These are phyloP conservation scores for Mohoua ochrocephala DNA, from an alignment of 2,113 vertebrate species.

Conservation along the genomic window DNA sequence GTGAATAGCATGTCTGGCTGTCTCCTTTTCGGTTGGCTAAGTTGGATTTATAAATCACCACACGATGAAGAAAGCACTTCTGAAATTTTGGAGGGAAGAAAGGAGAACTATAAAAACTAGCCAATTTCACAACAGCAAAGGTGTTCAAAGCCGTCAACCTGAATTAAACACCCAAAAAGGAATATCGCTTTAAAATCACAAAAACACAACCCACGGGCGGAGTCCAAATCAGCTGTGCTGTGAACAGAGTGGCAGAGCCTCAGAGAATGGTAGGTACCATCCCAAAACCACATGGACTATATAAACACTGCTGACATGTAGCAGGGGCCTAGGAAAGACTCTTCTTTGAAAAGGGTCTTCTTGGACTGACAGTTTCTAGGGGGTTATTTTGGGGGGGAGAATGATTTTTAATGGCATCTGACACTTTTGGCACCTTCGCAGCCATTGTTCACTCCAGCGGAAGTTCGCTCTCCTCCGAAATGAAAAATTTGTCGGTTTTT, in stretches of 20 bases:
- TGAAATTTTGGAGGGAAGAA: neutral
- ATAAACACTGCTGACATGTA: neutral
- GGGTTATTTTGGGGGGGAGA: accelerated
- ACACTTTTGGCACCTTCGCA: neutral
- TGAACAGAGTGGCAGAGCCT: neutral
- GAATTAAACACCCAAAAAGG: neutral
- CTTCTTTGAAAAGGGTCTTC: neutral
- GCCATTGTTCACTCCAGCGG: accelerated
- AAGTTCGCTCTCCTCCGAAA: neutral
- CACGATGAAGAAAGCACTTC: neutral
- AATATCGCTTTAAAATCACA: conserved; percentile 14
- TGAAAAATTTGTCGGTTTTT: neutral
- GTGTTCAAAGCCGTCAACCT: conserved; percentile 7
- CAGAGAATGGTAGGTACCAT: neutral
- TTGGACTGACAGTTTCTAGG: neutral
- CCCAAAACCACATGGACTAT: neutral
- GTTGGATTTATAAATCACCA: neutral
- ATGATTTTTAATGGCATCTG: neutral
- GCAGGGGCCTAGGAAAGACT: neutral
- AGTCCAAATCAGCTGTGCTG: conserved; percentile 18
- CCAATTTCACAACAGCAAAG: neutral
- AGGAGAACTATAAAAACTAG: neutral
- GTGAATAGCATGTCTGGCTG: neutral
- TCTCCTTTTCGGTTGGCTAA: neutral
- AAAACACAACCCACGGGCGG: neutral